Conservation (phyloP, 2,113 vertebrate genomes). For the Tretioscincus oriximinensis region DNA sequence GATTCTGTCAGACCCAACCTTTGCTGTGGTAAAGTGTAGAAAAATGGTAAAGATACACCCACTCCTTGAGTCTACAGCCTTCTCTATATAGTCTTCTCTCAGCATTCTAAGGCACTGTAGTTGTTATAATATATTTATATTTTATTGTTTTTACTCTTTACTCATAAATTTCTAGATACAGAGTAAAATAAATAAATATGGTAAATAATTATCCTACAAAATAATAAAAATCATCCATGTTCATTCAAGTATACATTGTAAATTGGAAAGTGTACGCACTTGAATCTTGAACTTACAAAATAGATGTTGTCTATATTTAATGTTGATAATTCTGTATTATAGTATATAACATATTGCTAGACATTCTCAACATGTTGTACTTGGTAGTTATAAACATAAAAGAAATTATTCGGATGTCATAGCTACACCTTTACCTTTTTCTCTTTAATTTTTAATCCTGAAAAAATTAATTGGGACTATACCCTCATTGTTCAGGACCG, state of each 20-base stretch:
- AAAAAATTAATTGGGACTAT: too few species aligned
- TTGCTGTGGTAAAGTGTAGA: too few species aligned
- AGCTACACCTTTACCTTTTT: neutral
- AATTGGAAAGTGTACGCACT: neutral
- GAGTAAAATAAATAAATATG: too few species aligned
- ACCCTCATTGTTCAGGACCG: too few species aligned
- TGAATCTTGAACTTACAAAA: neutral
- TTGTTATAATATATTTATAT: too few species aligned
- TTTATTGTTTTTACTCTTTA: too few species aligned
- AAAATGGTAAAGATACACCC: too few species aligned
- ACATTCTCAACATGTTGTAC: neutral
- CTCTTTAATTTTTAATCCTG: too few species aligned
- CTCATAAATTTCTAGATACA: too few species aligned
- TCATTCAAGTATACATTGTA: neutral
- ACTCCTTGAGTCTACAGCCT: too few species aligned
- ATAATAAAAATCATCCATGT: neutral
- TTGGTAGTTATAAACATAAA: neutral
- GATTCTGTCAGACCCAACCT: too few species aligned
- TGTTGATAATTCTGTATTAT: neutral
- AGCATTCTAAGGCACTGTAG: too few species aligned
- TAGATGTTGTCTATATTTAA: neutral
- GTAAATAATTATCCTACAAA: neutral
- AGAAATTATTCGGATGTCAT: neutral
- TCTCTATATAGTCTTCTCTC: neutral
- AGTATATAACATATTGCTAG: neutral